These are phyloP conservation scores for Stenodema calcarata DNA, from an alignment of 2,888 invertebrate species.

Conservation along the genomic window DNA sequence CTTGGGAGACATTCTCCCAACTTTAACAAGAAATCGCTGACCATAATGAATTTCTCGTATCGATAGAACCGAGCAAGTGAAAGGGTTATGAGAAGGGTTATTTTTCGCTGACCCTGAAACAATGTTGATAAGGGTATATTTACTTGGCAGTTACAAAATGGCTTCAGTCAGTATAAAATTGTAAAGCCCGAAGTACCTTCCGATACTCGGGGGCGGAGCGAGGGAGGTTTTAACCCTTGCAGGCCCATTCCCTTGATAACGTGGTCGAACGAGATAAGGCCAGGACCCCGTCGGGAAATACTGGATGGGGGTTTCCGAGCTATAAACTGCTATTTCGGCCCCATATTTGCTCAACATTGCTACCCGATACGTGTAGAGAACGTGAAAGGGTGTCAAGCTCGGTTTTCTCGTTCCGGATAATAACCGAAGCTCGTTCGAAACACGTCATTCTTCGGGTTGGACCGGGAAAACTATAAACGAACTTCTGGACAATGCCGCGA, in stretches of 20 bases:
- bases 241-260: background rate
- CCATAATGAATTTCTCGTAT: too few species aligned
- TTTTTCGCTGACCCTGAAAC: conserved; percentile 31
- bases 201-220: background rate
- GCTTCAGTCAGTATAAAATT: background rate
- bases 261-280: background rate
- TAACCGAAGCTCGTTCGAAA: background rate
- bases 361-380: background rate
- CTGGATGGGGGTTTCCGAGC: conserved; percentile 2
- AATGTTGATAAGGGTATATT: conserved; percentile 27
- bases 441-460: background rate
- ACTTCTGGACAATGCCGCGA: too few species aligned
- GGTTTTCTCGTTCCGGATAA: background rate
- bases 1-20: background rate
- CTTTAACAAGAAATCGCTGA: too few species aligned
- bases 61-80: background rate
- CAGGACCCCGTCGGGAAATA: background rate
- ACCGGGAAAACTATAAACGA: too few species aligned
- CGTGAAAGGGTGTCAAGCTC: background rate
- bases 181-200: background rate
- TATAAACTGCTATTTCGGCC: background rate
- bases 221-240: background rate
- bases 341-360: background rate
- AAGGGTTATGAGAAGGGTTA: background rate
- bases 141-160: background rate